phyloP scores from a whole-genome alignment of 2,888 invertebrate genomes.

The Tromatobia lineatoria region DNA sequence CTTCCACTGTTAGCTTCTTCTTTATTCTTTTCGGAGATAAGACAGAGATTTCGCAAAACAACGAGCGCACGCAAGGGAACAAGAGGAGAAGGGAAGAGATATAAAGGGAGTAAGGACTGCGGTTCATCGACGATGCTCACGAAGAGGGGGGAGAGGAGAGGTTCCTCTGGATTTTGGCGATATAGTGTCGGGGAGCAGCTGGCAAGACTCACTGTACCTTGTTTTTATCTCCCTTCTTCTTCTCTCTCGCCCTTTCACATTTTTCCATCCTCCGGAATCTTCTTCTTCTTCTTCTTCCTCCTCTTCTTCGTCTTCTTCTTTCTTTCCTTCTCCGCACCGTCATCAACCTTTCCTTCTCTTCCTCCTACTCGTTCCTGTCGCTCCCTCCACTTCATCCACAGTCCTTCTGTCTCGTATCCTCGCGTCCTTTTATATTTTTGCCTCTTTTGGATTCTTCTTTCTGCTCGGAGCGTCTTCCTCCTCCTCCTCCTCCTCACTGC shows the following conservation, averaged over 20 bases:
- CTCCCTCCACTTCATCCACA: slow-evolving; percentile 33
- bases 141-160: slow-evolving; percentile 62
- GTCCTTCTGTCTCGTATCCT: slow-evolving; percentile 36
- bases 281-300: slow-evolving; percentile 26
- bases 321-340: slow-evolving; percentile 25
- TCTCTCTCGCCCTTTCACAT: slow-evolving; percentile 46
- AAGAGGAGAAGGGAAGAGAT: slow-evolving; percentile 29
- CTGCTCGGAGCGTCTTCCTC: slow-evolving; percentile 20
- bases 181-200: slow-evolving; percentile 72
- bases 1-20: slow-evolving; percentile 20
- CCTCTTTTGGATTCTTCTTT: slow-evolving; percentile 55
- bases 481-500: slow-evolving; percentile 1
- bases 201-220: slow-evolving; percentile 50
- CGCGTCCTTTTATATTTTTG: slow-evolving; percentile 51
- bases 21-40: slow-evolving; percentile 18
- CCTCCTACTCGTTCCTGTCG: slow-evolving; percentile 22
- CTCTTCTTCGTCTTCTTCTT: slow-evolving; percentile 22
- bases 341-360: slow-evolving; percentile 36
- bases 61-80: background rate
- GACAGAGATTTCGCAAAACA: slow-evolving; percentile 33
- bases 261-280: slow-evolving; percentile 39
- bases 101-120: slow-evolving; percentile 33
- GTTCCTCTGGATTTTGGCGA: slow-evolving; percentile 71
- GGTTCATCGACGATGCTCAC: slow-evolving; percentile 31
- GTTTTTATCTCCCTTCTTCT: slow-evolving; percentile 18